Evolutionary conservation across 2,113 vertebrate species (phyloP), one percentile per base, ranked within the genome.

Genomic region (Callionymus lyra): DNA sequence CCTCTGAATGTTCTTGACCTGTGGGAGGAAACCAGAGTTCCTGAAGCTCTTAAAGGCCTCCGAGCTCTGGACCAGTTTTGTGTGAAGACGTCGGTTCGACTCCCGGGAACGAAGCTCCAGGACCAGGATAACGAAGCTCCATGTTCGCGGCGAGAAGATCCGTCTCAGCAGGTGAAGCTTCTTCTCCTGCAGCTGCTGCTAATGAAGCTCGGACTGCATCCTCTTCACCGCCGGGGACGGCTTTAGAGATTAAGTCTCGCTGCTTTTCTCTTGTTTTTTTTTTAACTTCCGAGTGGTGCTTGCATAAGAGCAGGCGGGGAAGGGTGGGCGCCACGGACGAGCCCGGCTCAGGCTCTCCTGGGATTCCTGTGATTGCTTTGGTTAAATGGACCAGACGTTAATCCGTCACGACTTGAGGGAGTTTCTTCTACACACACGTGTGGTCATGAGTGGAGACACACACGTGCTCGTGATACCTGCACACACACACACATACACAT

Each of bases 161-260:
- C 63, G 69, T 64, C 66, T 57, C 71, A 62, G 56, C 56, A 75
- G 71, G 71, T 77, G 61, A 75, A 42, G 35, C 51, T 38, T n/a
- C 54, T 39, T 56, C 53, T 44, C 54, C 45, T 62, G 38, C 50
- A 42, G 59, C 53, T 60, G 59, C 21, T 45, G 48, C 58, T 74
- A 65, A 74, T 72, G 70, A 76, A 62, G 57, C 47, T 34, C 55
- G 59, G 60, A 42, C 47, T 62, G 65, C 49, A 53, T 47, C 46
- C 2, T 59, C 65, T 65, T 50, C 32, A 16, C 64, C 62, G 64
- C 63, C 69, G 55, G 53, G 47, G 37, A 44, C 48, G 40, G 59
- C 59, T 68, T 74, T 58, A 48, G 41, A 68, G 71, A 68, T 72
- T 63, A 70, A 66, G 60, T 70, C 63, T 32, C 50, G 44, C 1